These are phyloP conservation scores for Mohoua ochrocephala DNA, from an alignment of 2,113 vertebrate genomes.

Conservation along the genomic window DNA sequence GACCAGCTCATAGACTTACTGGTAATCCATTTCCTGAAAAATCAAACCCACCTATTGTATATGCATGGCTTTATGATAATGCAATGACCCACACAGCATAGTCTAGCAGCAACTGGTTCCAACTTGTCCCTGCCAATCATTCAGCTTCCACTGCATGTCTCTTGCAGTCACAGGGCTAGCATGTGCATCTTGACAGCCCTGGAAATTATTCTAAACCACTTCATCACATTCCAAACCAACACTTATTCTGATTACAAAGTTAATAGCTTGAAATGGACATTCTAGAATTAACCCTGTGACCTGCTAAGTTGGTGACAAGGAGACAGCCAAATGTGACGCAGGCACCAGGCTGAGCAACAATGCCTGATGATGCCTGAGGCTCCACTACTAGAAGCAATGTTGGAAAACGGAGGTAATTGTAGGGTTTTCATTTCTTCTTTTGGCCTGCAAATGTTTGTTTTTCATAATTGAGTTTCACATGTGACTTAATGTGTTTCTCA, in stretches of 20 bases:
- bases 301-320: slow-evolving; percentile 2
- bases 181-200: neutral
- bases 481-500: neutral
- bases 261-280: slow-evolving; percentile 12
- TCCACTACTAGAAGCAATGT: neutral
- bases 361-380: neutral
- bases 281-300: slow-evolving; percentile 1
- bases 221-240: neutral
- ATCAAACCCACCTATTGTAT: neutral
- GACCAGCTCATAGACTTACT: neutral
- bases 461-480: neutral
- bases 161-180: neutral
- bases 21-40: neutral
- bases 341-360: neutral
- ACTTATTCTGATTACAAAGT: slow-evolving; percentile 20
- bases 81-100: neutral
- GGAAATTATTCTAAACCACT: slow-evolving; percentile 37
- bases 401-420: neutral
- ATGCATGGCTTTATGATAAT: neutral
- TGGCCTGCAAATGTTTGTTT: neutral
- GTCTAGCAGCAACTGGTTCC: neutral
- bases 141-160: neutral
- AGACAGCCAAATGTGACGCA: neutral
- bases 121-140: neutral
- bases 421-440: slow-evolving; percentile 4